Base-by-base conservation (phyloP, 2,113 vertebrate species). In the Rhabdornis inornatus region DNA sequence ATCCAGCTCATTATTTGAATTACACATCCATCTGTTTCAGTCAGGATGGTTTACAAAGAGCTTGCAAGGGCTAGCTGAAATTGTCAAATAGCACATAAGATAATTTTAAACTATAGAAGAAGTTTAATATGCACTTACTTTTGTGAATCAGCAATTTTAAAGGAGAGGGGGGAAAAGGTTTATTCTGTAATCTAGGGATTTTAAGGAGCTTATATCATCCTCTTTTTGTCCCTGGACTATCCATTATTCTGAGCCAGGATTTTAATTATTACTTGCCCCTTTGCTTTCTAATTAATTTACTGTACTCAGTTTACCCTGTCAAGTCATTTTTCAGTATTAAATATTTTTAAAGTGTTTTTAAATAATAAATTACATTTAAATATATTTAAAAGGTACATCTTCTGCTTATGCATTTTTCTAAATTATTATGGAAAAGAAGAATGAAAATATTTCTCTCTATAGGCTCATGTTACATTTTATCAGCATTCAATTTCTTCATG, bases 1-100 rank as follows among this genome's bases (percentile, higher is more conserved):
- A 96, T 93, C 92, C 86, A 96, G 92, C 92, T 94, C 93, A 96
- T 97, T 93, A 96, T 95, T 95, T 95, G 92, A 95, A 95, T 97
- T 97, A 94, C 80, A 95, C 78, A 90, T 92, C 95, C 96, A 97
- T 96, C 92, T 96, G 95, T 96, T 97, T 97, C 93, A 92, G 92
- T 78, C 76, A 86, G 77, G n/a, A 60, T 45, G 30, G 64, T 92
- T 95, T 94, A 87, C 70, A 88, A 81, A 93, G 47, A 90, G 53
- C 56, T 83, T 94, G 76, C 70, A 90, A 89, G 81, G 87, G 59
- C 75, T 65, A 85, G 68, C 31, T 74, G 90, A 91, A 92, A 93
- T 65, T 69, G 14, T 90, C 52, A 71, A 87, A 91, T 45, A 94
- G 21, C 19, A 88, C 61, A 64, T 42, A 63, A 76, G 31, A 92